These are phyloP conservation scores for Corella eumyota DNA, from an alignment of 23 tunicate species.

Conservation along the genomic window DNA sequence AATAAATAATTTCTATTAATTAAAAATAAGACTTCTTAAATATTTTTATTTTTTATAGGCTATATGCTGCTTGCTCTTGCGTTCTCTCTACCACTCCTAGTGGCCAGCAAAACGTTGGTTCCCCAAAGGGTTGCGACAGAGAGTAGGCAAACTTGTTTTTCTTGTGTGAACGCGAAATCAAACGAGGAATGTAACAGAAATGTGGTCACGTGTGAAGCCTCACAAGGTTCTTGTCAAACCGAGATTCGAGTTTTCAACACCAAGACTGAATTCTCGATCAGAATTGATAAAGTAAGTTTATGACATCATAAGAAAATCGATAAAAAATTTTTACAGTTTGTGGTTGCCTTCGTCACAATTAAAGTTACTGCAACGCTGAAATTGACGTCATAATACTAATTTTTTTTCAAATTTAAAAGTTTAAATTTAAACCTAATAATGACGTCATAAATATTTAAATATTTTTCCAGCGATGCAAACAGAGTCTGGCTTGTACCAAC, in stretches of 20 bases:
- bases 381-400: too few species aligned
- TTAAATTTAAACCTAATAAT: neutral
- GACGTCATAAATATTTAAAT: neutral
- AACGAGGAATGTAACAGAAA: slow-evolving; percentile 40
- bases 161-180: slow-evolving; percentile 29
- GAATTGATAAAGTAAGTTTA: slow-evolving; percentile 28
- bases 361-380: too few species aligned
- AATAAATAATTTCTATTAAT: too few species aligned
- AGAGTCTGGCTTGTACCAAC: slow-evolving; percentile 36
- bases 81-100: neutral
- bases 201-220: slow-evolving; percentile 34
- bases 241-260: slow-evolving; percentile 41
- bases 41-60: neutral
- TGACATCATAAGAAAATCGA: too few species aligned
- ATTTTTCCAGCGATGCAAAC: slow-evolving; percentile 45
- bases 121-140: neutral
- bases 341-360: too few species aligned
- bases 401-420: too few species aligned
- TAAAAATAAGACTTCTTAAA: too few species aligned
- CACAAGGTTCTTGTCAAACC: slow-evolving; percentile 41
- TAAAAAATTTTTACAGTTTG: too few species aligned
- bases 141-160: slow-evolving; percentile 17
- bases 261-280: slow-evolving; percentile 7
- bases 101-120: neutral
- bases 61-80: neutral